These are phyloP conservation scores for Helicoverpa zea DNA, from an alignment of 1,140 invertebrate species.

Conservation along the genomic window DNA sequence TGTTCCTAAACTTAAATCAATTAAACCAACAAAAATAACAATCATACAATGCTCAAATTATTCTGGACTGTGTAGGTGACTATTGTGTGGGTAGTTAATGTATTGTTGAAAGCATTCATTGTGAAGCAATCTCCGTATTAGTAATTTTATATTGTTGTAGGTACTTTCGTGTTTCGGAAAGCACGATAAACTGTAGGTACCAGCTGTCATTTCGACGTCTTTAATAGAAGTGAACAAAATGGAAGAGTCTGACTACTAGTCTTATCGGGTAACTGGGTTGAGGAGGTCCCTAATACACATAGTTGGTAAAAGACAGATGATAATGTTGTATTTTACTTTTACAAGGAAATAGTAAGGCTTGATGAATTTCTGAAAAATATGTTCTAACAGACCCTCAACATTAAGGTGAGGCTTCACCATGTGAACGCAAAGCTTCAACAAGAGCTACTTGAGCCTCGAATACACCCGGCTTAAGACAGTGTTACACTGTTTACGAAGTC, in stretches of 20 bases:
- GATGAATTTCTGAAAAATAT: too few species aligned
- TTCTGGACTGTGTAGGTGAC: constrained; percentile 4
- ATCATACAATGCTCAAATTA: constrained; percentile 4
- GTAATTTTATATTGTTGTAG: background rate
- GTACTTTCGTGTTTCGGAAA: background rate
- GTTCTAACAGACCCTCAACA: background rate
- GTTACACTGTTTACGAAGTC: constrained; percentile 25
- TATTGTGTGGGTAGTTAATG: constrained; percentile 17
- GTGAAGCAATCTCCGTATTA: background rate
- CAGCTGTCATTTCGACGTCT: too few species aligned
- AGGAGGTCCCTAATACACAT: too few species aligned
- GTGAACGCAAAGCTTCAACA: constrained; percentile 30
- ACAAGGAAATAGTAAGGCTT: background rate
- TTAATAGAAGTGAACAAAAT: too few species aligned
- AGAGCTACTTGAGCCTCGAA: constrained; percentile 20
- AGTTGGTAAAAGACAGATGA: too few species aligned
- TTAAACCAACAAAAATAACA: constrained; percentile 5
- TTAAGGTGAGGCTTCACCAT: constrained; percentile 3
- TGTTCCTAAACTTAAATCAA: background rate
- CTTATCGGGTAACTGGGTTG: too few species aligned
- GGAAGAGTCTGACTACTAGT: too few species aligned
- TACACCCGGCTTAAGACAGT: constrained; percentile 12
- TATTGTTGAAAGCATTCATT: background rate
- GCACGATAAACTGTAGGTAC: background rate
- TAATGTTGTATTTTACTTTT: background rate